These are phyloP conservation scores for Crypturellus tataupa DNA, from an alignment of 2,797 vertebrate genomes.

Conservation along the genomic window DNA sequence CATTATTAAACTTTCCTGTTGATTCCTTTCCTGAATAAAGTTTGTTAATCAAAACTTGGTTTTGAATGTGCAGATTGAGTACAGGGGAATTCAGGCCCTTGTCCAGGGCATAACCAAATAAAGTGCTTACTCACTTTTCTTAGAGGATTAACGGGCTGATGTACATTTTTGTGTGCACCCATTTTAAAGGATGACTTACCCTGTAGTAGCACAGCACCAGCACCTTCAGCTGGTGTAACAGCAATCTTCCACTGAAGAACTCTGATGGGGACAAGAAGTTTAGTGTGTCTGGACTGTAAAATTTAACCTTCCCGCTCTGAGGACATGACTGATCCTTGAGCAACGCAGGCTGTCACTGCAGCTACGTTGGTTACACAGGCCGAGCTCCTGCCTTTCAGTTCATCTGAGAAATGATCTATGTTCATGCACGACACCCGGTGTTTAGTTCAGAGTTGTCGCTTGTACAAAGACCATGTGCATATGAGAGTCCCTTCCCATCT, in stretches of 20 bases:
- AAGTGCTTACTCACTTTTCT: background rate
- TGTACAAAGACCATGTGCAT: background rate
- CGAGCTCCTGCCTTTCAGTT: background rate
- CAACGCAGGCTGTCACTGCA: background rate
- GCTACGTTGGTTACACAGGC: background rate
- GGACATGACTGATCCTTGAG: background rate
- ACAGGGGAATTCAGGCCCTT: background rate
- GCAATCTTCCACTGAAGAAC: background rate
- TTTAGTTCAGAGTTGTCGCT: background rate
- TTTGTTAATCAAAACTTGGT: background rate
- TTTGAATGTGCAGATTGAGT: background rate
- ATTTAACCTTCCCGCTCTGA: background rate
- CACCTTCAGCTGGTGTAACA: accelerated
- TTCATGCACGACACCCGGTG: accelerated
- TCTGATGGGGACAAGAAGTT: background rate
- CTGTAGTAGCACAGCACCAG: background rate
- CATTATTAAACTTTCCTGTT: background rate
- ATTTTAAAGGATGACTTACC: background rate
- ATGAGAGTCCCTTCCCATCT: background rate
- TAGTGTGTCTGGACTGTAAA: accelerated
- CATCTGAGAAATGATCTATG: background rate
- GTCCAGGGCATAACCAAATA: background rate
- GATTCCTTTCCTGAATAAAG: background rate
- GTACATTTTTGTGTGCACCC: background rate
- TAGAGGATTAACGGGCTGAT: background rate